Evolutionary conservation across 2,113 vertebrate species (phyloP), one percentile per base, ranked within the genome.

Genomic region (Carassius gibelio): DNA sequence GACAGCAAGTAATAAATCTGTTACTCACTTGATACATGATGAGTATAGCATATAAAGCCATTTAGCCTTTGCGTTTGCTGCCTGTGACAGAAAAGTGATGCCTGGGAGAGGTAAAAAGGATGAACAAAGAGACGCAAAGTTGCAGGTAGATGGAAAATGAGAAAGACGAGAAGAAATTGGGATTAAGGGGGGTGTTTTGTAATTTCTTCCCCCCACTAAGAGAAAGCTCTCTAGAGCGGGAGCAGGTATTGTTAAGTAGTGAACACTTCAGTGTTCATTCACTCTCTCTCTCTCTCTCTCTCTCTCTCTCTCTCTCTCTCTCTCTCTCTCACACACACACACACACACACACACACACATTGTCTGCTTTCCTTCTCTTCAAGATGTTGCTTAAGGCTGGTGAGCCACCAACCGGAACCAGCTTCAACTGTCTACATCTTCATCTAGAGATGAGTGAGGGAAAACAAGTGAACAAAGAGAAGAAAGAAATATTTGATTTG

Each of bases 381-480:
- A 83, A 77, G 86, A 64, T 71, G 78, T 72, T 66, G 62, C 86
- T 89, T 88, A 77, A 85, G 2, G 55, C 87, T 90, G 90, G 84
- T 86, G 3, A 66, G 85, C 77, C 72, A 85, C 91, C 93, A 94
- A 89, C 88, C 92, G 90, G 91, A 93, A 90, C 91, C 90, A 88
- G 89, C 90, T 92, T 85, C 75, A 75, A 81, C 90, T 90, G 90
- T 90, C 90, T 89, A 92, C 88, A 90, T 94, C 92, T 93, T 93
- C 89, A 93, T 92, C 85, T 75, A 5, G 48, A 86, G 87, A 66
- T 59, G 59, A 26, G 75, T 9, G 75, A 50, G 78, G 8, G 34
- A 74, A 88, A 48, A 38, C 30, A 57, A 45, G 30, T 50, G 26
- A n/a, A 48, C 38, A 72, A 15, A 42, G 59, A 48, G 59, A 62